Percentiles rank a stretch among this genome's conserved stretches.
These are phyloP conservation scores for Pristionchus mayeri DNA, from an alignment of 2,888 invertebrate genomes.

Conservation along the genomic window DNA sequence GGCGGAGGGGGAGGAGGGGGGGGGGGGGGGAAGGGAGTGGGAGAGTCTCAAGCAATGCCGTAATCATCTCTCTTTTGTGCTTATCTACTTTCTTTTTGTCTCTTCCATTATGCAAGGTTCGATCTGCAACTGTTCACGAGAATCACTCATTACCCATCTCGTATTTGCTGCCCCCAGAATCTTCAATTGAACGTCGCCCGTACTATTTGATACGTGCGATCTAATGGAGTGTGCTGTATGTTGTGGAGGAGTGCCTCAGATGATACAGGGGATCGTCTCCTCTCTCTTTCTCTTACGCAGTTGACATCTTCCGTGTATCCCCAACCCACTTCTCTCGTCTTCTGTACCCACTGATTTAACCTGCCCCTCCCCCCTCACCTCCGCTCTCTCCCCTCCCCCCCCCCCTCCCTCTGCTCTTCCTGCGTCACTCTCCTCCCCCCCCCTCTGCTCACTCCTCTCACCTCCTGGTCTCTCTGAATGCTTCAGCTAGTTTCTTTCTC, in stretches of 20 bases:
- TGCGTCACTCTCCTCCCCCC: not conserved
- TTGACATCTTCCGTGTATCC: not conserved
- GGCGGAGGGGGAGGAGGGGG: not conserved
- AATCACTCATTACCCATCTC: not conserved
- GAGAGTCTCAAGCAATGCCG: slow-evolving; percentile 4
- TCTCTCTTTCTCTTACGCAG: not conserved
- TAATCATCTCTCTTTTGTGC: slow-evolving; percentile 8
- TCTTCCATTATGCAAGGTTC: not conserved
- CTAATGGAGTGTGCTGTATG: not conserved
- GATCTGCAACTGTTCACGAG: not conserved
- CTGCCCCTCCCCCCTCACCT: not conserved
- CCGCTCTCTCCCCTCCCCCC: not conserved
- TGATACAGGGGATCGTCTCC: not conserved
- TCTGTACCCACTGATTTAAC: not conserved
- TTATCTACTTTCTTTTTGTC: not conserved
- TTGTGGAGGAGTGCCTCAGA: not conserved
- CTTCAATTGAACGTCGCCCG: not conserved
- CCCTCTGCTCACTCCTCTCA: not conserved
- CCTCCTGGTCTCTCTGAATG: not conserved
- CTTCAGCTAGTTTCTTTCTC: not conserved
- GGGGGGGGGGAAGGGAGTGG: not conserved
- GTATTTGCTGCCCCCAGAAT: not conserved
- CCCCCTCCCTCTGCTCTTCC: not conserved
- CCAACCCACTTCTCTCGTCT: not conserved
- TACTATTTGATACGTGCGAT: not conserved